Evolutionary conservation across 2,113 vertebrate genomes (phyloP).

Genomic region (Larimichthys crocea): DNA sequence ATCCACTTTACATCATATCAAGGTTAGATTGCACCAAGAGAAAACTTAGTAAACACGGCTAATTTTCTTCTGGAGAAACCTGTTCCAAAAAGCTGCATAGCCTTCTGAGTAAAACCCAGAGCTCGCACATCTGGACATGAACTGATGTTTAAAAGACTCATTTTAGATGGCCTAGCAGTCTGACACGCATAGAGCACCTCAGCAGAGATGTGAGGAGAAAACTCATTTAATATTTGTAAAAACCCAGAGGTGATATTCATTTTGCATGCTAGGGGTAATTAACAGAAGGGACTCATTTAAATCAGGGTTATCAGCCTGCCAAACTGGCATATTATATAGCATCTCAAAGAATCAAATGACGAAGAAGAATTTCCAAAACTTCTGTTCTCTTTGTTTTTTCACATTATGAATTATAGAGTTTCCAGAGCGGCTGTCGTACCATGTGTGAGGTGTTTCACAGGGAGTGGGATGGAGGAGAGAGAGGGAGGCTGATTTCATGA

Average conservation of each 20-base stretch:
- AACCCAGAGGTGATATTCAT: constrained; percentile 47
- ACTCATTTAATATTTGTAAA: constrained; percentile 51
- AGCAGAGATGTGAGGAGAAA: constrained; percentile 21
- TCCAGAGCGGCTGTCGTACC: constrained; percentile 1
- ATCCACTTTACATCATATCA: background rate
- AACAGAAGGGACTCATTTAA: constrained; percentile 21
- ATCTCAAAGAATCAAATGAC: background rate
- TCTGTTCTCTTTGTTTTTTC: constrained; percentile 3
- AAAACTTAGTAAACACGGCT: background rate
- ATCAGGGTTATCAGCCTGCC: constrained; percentile 20
- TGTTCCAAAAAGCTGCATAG: background rate
- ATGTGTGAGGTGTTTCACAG: constrained; percentile 46
- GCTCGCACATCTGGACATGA: background rate
- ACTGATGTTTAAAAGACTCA: background rate
- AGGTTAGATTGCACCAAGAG: background rate
- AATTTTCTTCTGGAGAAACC: background rate
- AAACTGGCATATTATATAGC: constrained; percentile 15
- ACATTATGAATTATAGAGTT: constrained; percentile 6
- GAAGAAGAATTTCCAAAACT: constrained; percentile 17
- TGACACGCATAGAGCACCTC: background rate
- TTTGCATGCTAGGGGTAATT: constrained; percentile 38
- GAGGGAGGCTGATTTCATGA: constrained; percentile 52
- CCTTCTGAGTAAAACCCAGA: background rate
- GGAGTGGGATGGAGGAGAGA: constrained; percentile 15
- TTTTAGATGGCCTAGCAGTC: background rate